phyloP scores from a whole-genome alignment of 2,797 vertebrate genomes.

The Sitta carolinensis region DNA sequence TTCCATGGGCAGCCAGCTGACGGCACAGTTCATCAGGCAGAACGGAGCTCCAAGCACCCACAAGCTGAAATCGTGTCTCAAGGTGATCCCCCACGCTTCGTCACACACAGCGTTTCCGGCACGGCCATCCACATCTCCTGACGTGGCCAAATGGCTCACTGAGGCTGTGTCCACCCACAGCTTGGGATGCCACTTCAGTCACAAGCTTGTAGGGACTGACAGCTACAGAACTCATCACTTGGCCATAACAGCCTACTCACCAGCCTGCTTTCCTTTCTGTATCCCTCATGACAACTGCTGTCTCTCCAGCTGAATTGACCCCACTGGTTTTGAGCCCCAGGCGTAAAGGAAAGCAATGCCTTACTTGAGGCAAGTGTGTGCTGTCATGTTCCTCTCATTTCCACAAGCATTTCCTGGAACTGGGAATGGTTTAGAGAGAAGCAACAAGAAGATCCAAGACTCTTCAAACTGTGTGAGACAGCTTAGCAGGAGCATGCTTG shows the following conservation, averaged over 20 bases:
- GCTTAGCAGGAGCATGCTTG: not conserved
- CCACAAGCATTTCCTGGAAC: not conserved
- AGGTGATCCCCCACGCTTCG: not conserved
- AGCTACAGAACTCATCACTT: not conserved
- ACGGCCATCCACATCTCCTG: not conserved
- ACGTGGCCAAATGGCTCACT: fast-evolving
- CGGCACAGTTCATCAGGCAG: not conserved
- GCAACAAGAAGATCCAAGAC: not conserved
- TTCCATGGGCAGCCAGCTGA: not conserved
- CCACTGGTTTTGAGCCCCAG: not conserved
- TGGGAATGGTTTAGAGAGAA: not conserved
- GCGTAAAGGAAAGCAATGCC: not conserved
- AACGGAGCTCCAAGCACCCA: not conserved
- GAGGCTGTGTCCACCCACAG: not conserved
- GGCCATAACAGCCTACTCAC: not conserved
- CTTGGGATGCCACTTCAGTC: not conserved
- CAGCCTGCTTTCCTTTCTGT: not conserved
- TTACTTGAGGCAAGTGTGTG: not conserved
- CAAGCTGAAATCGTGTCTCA: not conserved
- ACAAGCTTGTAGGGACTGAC: not conserved
- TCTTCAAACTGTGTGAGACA: not conserved
- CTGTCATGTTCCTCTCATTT: not conserved
- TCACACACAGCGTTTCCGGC: not conserved
- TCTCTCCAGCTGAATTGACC: not conserved
- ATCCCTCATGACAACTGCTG: not conserved